Conservation (phyloP, 2,888 invertebrate species). For the Drosophila infuscata region DNA sequence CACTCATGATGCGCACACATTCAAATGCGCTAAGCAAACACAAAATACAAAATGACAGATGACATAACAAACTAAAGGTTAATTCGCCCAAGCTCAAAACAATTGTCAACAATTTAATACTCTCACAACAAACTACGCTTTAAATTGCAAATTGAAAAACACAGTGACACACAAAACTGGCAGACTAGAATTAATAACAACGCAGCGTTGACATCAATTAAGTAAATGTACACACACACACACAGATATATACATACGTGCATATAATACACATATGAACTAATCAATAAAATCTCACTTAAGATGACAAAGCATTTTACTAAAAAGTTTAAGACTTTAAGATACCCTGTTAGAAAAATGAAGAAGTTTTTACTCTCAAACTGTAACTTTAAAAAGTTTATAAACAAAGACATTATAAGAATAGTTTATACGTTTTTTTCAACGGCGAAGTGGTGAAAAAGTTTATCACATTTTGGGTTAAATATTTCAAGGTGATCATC, state of each 20-base stretch:
- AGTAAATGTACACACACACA: constrained; percentile 53
- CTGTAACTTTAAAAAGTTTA: background rate
- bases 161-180: constrained; percentile 46
- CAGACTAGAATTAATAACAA: constrained; percentile 63
- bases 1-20: constrained; percentile 25
- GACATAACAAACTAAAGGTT: constrained; percentile 77
- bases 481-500: background rate
- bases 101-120: constrained; percentile 78
- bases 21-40: constrained; percentile 38
- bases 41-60: constrained; percentile 46
- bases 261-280: constrained; percentile 44
- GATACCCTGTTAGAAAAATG: background rate
- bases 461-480: background rate
- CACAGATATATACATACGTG: background rate
- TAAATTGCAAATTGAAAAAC: constrained; percentile 63
- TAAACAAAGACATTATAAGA: background rate
- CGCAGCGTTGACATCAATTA: constrained; percentile 74
- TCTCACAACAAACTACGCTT: constrained; percentile 48
- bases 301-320: constrained; percentile 61
- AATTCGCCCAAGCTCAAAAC: constrained; percentile 77
- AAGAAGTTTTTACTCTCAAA: background rate
- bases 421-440: background rate
- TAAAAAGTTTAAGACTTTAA: too few relatives aligned
- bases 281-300: constrained; percentile 82
- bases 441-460: background rate